A percentile compares a stretch with the other conserved stretches of the same genome.
Evolutionary conservation across 2,888 invertebrate genomes (phyloP).

Genomic region (Celastrina argiolus): DNA sequence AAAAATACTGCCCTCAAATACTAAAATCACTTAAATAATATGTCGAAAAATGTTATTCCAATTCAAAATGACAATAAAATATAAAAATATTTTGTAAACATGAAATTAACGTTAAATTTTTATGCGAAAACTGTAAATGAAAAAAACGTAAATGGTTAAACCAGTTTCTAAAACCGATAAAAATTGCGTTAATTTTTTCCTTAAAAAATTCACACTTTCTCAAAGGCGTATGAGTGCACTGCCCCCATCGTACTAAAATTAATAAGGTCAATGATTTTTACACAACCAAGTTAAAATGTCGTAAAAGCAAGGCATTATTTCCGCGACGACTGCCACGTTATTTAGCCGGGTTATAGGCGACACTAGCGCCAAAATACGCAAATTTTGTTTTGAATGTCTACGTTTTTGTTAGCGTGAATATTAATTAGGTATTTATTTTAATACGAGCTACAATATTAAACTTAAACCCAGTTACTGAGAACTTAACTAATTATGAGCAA

Average conservation of each 20-base stretch:
- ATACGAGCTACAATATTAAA: background rate
- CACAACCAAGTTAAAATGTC: slow-evolving; percentile 37
- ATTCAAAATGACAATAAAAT: no score
- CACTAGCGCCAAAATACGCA: slow-evolving; percentile 35
- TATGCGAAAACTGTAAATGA: background rate
- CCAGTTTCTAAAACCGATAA: background rate
- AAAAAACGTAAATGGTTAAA: background rate
- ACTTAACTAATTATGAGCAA: background rate
- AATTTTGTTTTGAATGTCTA: background rate
- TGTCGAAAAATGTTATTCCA: no score
- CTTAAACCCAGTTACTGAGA: background rate
- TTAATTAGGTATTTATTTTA: background rate
- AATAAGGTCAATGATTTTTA: slow-evolving; percentile 46
- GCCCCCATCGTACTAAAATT: slow-evolving; percentile 8
- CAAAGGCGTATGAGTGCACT: slow-evolving; percentile 1
- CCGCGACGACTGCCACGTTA: slow-evolving; percentile 26
- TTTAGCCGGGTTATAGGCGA: slow-evolving; percentile 42
- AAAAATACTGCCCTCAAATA: no score
- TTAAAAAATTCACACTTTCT: background rate
- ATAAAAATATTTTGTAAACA: no score
- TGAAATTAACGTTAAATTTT: background rate
- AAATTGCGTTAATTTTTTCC: background rate
- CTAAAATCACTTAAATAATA: no score
- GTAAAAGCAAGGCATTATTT: slow-evolving; percentile 10
- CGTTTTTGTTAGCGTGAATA: background rate